These are phyloP conservation scores for Baccha elongata DNA, from an alignment of 2,888 invertebrate genomes.

Conservation along the genomic window DNA sequence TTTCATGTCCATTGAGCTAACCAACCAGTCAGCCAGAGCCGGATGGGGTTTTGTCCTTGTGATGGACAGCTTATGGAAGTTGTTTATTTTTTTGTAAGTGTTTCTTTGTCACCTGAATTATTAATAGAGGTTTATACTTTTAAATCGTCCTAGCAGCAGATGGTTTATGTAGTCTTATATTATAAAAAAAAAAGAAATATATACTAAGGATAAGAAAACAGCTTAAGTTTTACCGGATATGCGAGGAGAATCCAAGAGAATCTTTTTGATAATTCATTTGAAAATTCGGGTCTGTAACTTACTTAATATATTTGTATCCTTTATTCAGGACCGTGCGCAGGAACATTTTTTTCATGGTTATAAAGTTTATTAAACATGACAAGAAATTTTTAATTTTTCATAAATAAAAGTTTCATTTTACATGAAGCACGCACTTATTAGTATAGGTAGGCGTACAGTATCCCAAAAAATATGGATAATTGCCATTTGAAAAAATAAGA, in stretches of 20 bases:
- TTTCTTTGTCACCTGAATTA: conserved; percentile 52
- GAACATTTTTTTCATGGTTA: no score
- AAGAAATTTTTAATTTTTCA: no score
- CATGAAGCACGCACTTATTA: no score
- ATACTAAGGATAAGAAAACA: not conserved
- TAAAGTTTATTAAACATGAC: no score
- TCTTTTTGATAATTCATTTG: not conserved
- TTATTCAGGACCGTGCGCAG: no score
- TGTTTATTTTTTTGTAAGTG: conserved; percentile 5
- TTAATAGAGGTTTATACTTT: conserved; percentile 51
- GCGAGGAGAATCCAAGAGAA: not conserved
- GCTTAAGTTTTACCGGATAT: conserved; percentile 4
- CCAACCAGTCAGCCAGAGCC: not conserved
- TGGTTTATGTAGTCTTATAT: conserved; percentile 4
- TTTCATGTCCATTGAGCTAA: not conserved
- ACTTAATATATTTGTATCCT: no score
- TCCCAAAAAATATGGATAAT: no score
- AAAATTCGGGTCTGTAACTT: no score
- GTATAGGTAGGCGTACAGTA: no score
- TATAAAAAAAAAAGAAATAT: conserved; percentile 8
- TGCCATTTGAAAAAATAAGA: no score
- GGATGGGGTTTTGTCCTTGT: not conserved
- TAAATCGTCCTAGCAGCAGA: conserved; percentile 36
- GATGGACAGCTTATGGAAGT: conserved; percentile 2
- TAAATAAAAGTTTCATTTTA: no score